These are phyloP conservation scores for Tethea ocularis DNA, from an alignment of 2,888 invertebrate species.

Conservation along the genomic window DNA sequence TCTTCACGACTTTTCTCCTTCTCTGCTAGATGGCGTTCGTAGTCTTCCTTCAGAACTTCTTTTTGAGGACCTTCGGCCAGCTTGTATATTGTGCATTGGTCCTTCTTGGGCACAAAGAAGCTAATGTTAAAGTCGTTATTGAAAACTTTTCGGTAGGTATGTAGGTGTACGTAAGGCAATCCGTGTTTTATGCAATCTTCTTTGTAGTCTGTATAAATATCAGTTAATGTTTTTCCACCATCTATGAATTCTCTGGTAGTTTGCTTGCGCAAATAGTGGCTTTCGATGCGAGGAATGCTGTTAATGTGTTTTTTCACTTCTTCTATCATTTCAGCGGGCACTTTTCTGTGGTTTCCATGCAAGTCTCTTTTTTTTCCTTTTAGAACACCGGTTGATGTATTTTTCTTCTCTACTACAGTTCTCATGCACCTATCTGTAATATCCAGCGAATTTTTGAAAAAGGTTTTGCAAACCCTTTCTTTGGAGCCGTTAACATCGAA, in stretches of 20 bases:
- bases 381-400: slow-evolving; percentile 5
- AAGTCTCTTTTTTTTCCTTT: slow-evolving; percentile 1
- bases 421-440: slow-evolving; percentile 7
- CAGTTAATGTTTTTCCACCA: slow-evolving; percentile 15
- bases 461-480: too few relatives aligned
- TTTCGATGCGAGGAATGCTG: slow-evolving; percentile 15
- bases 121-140: slow-evolving; percentile 13
- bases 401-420: slow-evolving; percentile 7
- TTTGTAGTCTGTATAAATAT: slow-evolving; percentile 16
- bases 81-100: slow-evolving; percentile 7
- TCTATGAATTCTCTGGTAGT: slow-evolving; percentile 17
- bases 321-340: neutral
- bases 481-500: too few relatives aligned
- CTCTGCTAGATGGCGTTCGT: neutral
- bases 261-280: slow-evolving; percentile 14
- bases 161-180: slow-evolving; percentile 9
- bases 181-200: slow-evolving; percentile 9
- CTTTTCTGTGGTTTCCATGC: slow-evolving; percentile 3
- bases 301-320: slow-evolving; percentile 11
- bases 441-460: neutral
- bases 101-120: slow-evolving; percentile 14
- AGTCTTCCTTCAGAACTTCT: neutral
- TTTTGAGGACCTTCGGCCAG: neutral
- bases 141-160: slow-evolving; percentile 11
- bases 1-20: slow-evolving; percentile 10